Conservation (phyloP, 2,113 vertebrate genomes). For the Platichthys flesus region DNA sequence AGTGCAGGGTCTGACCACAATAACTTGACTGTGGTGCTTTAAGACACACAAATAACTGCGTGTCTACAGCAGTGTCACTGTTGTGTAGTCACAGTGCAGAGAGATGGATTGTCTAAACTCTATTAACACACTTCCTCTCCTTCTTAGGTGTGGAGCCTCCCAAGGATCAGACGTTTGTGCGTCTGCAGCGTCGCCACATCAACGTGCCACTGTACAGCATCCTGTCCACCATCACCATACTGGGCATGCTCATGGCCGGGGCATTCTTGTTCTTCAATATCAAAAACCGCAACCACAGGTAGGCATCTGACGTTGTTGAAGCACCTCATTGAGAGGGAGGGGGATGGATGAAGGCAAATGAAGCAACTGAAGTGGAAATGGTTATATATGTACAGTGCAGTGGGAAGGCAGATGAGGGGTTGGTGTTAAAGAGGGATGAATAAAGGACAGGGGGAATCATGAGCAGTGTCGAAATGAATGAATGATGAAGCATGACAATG, state of each 20-base stretch:
- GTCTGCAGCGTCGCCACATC: conserved; percentile 94
- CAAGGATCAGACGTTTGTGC: conserved; percentile 95
- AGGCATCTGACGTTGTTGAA: conserved; percentile 42
- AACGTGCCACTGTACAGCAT: conserved; percentile 98
- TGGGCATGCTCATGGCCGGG: conserved; percentile 98
- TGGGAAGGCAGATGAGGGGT: conserved; percentile 1
- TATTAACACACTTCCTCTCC: background rate
- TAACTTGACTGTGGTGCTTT: conserved; percentile 37
- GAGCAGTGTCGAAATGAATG: conserved; percentile 13
- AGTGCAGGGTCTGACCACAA: conserved; percentile 57
- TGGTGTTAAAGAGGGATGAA: conserved; percentile 5
- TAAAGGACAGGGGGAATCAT: background rate
- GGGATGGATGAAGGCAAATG: background rate
- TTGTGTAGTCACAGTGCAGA: background rate
- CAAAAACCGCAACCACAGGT: conserved; percentile 99
- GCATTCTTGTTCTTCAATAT: conserved; percentile 99
- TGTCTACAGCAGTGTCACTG: conserved; percentile 21
- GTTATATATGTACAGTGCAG: background rate
- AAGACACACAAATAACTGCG: conserved; percentile 36
- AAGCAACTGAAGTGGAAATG: conserved; percentile 8
- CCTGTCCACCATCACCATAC: conserved; percentile 94
- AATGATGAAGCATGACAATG: background rate
- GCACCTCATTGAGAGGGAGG: background rate
- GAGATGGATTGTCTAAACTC: background rate
- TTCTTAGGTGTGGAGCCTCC: conserved; percentile 91